A percentile compares a stretch with the other conserved stretches of the same genome.
These are phyloP conservation scores for Stenopsyche tienmushanensis DNA, from an alignment of 1,140 invertebrate genomes.

Conservation along the genomic window DNA sequence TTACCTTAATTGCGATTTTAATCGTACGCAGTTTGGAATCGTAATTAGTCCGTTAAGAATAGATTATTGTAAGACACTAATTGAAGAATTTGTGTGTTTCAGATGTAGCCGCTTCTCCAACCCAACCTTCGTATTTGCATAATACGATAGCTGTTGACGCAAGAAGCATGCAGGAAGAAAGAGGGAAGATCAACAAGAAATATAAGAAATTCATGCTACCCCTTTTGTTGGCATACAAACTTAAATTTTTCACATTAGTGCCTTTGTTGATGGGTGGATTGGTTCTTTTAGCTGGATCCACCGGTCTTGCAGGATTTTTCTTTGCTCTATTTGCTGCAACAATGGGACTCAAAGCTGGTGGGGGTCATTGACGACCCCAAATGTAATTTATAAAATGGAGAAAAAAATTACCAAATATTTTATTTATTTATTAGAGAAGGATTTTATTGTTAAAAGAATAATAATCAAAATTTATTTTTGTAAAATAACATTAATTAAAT, in stretches of 20 bases:
- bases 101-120: background rate
- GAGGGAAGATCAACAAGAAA: conserved; percentile 57
- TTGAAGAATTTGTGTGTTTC: background rate
- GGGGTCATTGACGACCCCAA: background rate
- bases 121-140: background rate
- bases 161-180: conserved; percentile 41
- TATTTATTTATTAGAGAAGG: background rate
- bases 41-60: too few species aligned
- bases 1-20: too few species aligned
- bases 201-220: conserved; percentile 71
- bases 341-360: conserved; percentile 57
- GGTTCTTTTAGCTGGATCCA: conserved; percentile 70
- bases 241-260: conserved; percentile 78
- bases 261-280: conserved; percentile 73
- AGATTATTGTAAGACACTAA: background rate
- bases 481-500: too few species aligned
- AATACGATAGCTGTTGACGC: background rate
- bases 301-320: conserved; percentile 79
- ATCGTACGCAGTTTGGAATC: too few species aligned
- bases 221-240: conserved; percentile 74
- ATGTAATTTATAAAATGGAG: background rate
- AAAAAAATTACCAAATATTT: too few species aligned
- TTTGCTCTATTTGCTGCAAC: conserved; percentile 75
- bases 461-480: too few species aligned
- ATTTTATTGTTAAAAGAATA: background rate